Evolutionary conservation across 2,888 invertebrate species (phyloP).

Genomic region (Orthosia incerta): DNA sequence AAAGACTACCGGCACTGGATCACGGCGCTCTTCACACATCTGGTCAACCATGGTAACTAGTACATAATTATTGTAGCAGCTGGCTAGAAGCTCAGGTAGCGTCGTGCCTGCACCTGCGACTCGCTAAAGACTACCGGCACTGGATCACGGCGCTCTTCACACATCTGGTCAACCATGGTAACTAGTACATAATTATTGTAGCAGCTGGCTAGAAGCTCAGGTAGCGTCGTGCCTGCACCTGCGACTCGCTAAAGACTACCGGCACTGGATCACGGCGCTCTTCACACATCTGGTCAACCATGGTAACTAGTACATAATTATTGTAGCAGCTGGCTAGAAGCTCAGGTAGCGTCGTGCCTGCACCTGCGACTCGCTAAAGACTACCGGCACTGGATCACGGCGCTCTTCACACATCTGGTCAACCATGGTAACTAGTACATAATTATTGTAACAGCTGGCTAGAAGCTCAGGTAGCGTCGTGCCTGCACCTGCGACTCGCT

Average conservation of each 20-base stretch:
- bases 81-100: slow-evolving; percentile 95
- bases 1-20: slow-evolving; percentile 95
- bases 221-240: slow-evolving; percentile 93
- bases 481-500: slow-evolving; percentile 93
- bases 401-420: slow-evolving; percentile 90
- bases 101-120: slow-evolving; percentile 93
- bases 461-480: slow-evolving; percentile 94
- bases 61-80: not conserved
- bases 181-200: not conserved
- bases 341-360: slow-evolving; percentile 93
- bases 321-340: too few species aligned
- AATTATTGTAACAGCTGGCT: slow-evolving; percentile 89
- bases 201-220: too few species aligned
- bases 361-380: slow-evolving; percentile 93
- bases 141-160: slow-evolving; percentile 92
- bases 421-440: slow-evolving; percentile 91
- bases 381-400: slow-evolving; percentile 94
- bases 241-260: slow-evolving; percentile 93
- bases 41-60: slow-evolving; percentile 92
- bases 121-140: slow-evolving; percentile 94
- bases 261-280: slow-evolving; percentile 93
- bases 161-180: slow-evolving; percentile 93
- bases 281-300: slow-evolving; percentile 92
- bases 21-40: slow-evolving; percentile 89
- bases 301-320: slow-evolving; percentile 84